Evolutionary conservation across 1,140 invertebrate genomes (phyloP), one percentile per base, ranked within the genome.

Genomic region (Lepeophtheirus salmonis): DNA sequence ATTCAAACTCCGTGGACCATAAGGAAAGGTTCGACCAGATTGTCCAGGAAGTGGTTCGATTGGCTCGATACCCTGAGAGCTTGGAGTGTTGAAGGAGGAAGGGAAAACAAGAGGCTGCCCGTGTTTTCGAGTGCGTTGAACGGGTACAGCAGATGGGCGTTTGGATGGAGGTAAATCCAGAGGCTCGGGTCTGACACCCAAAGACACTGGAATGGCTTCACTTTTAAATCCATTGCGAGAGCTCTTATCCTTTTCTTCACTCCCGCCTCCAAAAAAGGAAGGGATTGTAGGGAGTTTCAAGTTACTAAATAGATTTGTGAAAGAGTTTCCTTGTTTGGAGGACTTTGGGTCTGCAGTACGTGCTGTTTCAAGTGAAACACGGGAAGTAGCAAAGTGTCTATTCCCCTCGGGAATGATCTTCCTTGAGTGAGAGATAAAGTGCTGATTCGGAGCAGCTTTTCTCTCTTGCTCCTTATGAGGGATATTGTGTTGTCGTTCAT

Each of bases 91-190:
- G 55, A 57, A 26, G 2, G 55, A 26, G 22, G 55, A 57, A 2
- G 55, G 55, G 26, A 26, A 57, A 17, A 57, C 55, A 14, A 57
- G 26, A 21, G 55, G 55, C 22, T 57, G 55, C 2, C 26, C 55
- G 25, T 57, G 23, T 14, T 57, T 57, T 21, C 16, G 23, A 2
- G 55, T 57, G 17, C 55, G 23, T 6, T 14, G 26, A 25, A 57
- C 26, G 23, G 55, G 55, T 6, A 57, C 50, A 16, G 21, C 55
- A 25, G 55, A 57, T 2, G 55, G 55, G 14, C 55, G 23, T 10
- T 57, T 16, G 16, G 22, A 17, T 23, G 22, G 3, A 54, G 2
- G 52, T n/a, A 54, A 16, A 14, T 24, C 23, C 14, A 2, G 52
- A 20, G 2, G 23, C 23, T 20, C 52, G 2, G 30, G 30, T 10